Base-by-base conservation (phyloP, 2,797 vertebrate species). In the Euphonia xanthogaster region DNA sequence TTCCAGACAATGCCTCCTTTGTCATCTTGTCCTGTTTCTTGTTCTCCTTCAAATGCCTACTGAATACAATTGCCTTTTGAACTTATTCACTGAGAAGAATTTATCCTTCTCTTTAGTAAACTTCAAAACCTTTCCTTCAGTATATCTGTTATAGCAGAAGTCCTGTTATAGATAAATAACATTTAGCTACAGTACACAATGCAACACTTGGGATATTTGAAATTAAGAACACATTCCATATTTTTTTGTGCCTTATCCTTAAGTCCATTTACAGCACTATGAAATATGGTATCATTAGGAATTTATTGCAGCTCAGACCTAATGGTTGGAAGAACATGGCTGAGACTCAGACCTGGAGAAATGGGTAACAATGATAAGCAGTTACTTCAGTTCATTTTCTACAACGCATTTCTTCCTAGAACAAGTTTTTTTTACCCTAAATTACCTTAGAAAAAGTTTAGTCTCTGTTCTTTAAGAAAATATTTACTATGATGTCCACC, bases 1-100 rank as follows among this genome's bases (percentile, higher is more conserved):
- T 83, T 91, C 65, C 61, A 42, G 58, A 93, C 61, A 91, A 91
- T 70, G 68, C 30, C n/a, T 44, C 27, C 84, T 74, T 94, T 96
- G 82, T 97, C 67, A 94, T 60, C 54, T 74, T 33, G 14, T 86
- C 53, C 68, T 78, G 35, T 45, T 91, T 82, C 39, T 89, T 0
- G 0, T 73, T 24, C 40, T 89, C 31, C 39, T 82, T 75, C 50
- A 68, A 77, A 76, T 65, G 82, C 70, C 84, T 91, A 75, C 50
- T 58, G 81, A 91, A 86, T 37, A 85, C 51, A 87, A 71, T 23
- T 4, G 20, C 31, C 50, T 86, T 74, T 50, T 67, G 68, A 91
- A 80, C 58, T 71, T 20, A 74, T 19, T 55, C 21, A 71, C 37
- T 37, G 48, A 70, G 42, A 80, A 71, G 14, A 60, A 73, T 28